These are phyloP conservation scores for Ptychoptera albimana DNA, from an alignment of 2,888 invertebrate genomes.

Conservation along the genomic window DNA sequence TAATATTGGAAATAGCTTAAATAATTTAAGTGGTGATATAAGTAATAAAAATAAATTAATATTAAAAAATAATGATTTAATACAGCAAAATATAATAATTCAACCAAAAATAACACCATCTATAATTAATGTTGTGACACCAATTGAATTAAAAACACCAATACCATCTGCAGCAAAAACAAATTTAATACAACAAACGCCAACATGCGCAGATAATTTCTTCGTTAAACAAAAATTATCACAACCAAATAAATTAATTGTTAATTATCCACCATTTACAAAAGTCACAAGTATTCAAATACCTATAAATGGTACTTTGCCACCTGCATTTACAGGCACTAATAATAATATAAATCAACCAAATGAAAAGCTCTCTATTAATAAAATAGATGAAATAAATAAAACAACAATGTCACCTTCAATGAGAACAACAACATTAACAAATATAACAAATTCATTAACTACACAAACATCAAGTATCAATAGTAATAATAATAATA, in stretches of 20 bases:
- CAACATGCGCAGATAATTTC: conserved; percentile 2
- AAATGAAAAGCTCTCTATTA: not conserved
- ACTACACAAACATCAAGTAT: too few species aligned
- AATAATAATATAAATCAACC: not conserved
- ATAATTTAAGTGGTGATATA: not conserved
- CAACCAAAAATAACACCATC: not conserved
- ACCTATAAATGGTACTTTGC: conserved; percentile 9
- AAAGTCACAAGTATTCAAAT: conserved; percentile 8
- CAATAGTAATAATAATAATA: too few species aligned
- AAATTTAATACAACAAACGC: not conserved
- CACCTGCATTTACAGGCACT: conserved; percentile 6
- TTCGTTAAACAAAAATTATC: conserved; percentile 6
- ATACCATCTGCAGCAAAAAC: not conserved
- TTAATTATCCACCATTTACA: conserved; percentile 9
- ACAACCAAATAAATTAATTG: conserved; percentile 4
- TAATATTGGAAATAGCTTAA: not conserved
- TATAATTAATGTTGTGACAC: too few species aligned
- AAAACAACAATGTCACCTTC: not conserved
- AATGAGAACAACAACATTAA: not conserved
- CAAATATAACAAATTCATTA: too few species aligned
- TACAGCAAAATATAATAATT: conserved; percentile 2
- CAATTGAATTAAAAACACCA: not conserved
- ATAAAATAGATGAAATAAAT: not conserved
- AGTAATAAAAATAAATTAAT: conserved; percentile 3
- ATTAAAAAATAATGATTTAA: conserved; percentile 4